Base-by-base conservation (phyloP, 2,797 vertebrate species). In the Euthynnus affinis region DNA sequence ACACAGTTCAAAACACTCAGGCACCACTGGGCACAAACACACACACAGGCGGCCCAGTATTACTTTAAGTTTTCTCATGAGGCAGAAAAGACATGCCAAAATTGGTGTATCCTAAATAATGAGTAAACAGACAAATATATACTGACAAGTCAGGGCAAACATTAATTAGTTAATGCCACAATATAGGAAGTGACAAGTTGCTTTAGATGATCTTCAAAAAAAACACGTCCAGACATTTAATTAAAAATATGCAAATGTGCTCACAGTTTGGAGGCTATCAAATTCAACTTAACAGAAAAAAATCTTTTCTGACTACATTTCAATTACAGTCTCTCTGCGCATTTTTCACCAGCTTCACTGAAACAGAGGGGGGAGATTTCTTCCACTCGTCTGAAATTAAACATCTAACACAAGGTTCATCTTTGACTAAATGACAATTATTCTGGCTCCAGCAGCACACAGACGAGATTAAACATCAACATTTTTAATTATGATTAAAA, bases 171-270 rank as follows among this genome's bases (percentile, higher is more conserved):
- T 93, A 71, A 82, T 73, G 74, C 49, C 76, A 83, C 78, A 90
- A 81, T 90, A 85, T 83, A 84, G 77, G 71, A 91, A 90, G 87
- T 90, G 93, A 92, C 89, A 89, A 81, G 84, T 84, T 91, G 80
- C 87, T 93, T 93, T 85, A 86, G 80, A 93, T 90, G 74, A 87
- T 92, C 82, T 76, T 80, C 42, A 71, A 68, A 75, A 67, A 60
- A 68, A 78, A 68, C 59, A 83, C 14, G 1, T 8, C 80, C 78
- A 89, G 84, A 87, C 80, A 91, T 94, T 94, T 94, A 93, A 96
- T 96, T 94, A 94, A 92, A 94, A 95, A 94, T 95, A 95, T 95
- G 94, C 91, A 92, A 95, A 96, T 94, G 67, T 37, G 9, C 55
- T 75, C 67, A 74, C 81, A 87, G 91, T 91, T 93, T 91, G 84